These are phyloP conservation scores for Alitta virens DNA, from an alignment of 2,888 invertebrate genomes.

Conservation along the genomic window DNA sequence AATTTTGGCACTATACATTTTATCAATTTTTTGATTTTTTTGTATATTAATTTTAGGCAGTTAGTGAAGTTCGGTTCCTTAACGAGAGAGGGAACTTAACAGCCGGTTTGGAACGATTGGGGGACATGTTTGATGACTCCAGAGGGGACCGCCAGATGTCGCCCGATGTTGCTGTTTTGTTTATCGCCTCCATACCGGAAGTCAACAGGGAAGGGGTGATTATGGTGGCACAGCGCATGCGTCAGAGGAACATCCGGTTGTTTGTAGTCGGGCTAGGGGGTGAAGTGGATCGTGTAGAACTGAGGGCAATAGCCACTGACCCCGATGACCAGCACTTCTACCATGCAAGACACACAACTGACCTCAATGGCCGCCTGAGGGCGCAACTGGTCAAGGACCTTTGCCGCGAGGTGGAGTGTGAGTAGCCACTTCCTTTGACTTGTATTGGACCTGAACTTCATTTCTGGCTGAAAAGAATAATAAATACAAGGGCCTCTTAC, in stretches of 20 bases:
- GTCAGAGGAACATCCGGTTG: slow-evolving; percentile 6
- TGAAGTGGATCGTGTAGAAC: slow-evolving; percentile 13
- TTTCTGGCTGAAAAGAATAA: too few relatives aligned
- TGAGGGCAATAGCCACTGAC: slow-evolving; percentile 16
- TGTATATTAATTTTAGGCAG: slow-evolving; percentile 20
- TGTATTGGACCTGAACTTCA: too few relatives aligned
- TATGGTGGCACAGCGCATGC: not conserved
- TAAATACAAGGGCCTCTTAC: too few relatives aligned
- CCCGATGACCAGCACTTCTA: slow-evolving; percentile 12
- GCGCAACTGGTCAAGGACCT: slow-evolving; percentile 8
- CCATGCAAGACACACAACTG: not conserved
- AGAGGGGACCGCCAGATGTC: slow-evolving; percentile 32
- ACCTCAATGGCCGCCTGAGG: not conserved
- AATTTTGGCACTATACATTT: too few relatives aligned
- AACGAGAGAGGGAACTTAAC: slow-evolving; percentile 30
- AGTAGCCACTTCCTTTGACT: not conserved
- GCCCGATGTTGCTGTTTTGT: slow-evolving; percentile 40
- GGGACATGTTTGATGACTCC: slow-evolving; percentile 31
- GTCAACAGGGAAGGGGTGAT: not conserved
- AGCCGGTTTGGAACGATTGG: slow-evolving; percentile 36
- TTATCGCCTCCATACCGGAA: slow-evolving; percentile 33
- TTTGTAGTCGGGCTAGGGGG: slow-evolving; percentile 13
- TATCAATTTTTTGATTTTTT: too few relatives aligned
- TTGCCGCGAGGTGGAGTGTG: slow-evolving; percentile 10
- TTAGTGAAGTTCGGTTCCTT: slow-evolving; percentile 16